Evolutionary conservation across 1,140 invertebrate genomes (phyloP), one percentile per base, ranked within the genome.

Genomic region (Brachionus plicatilis): DNA sequence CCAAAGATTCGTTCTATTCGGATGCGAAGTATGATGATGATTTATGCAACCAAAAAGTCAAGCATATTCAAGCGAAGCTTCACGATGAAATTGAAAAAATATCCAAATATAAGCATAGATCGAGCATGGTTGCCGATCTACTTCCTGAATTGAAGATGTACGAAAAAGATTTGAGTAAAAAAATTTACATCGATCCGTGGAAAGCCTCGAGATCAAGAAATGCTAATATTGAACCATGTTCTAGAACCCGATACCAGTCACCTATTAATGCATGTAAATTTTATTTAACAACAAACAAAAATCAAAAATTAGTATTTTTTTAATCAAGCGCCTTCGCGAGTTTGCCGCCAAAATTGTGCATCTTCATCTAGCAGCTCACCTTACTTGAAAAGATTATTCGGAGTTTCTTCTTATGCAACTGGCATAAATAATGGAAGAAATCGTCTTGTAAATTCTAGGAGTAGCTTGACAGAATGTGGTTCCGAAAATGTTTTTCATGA

Each of bases 171-270:
- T 95, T 95, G 88, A 93, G 93, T 86, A 92, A 94, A 45, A 93
- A 96, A 89, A 85, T 86, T 66, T 84, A 86, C 0, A 91, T 99
- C 75, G 97, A 99, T 91, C 97, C 97, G 53, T 93, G 97, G 87
- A 99, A 98, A 89, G 95, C 97, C 0, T 98, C 96, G 84, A 92
- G 97, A 88, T 97, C 95, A 45, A 96, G 97, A 56, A 95, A 94
- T 24, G 97, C 96, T 78, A 93, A 93, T 84, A 88, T 95, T 87
- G 97, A 99, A 91, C 95, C 96, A 68, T 90, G 93, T 20, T 93
- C 95, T 86, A 93, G 94, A 85, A 92, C 98, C 85, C 92, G 97
- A 86, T 99, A 98, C 90, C 95, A 97, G 88, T 97, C 95, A 86
- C 96, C 97, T 1, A 93, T 98, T 88, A 97, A 97, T 91, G 97